Conservation (phyloP, 2,888 invertebrate genomes). For the Ectobius pallidus region DNA sequence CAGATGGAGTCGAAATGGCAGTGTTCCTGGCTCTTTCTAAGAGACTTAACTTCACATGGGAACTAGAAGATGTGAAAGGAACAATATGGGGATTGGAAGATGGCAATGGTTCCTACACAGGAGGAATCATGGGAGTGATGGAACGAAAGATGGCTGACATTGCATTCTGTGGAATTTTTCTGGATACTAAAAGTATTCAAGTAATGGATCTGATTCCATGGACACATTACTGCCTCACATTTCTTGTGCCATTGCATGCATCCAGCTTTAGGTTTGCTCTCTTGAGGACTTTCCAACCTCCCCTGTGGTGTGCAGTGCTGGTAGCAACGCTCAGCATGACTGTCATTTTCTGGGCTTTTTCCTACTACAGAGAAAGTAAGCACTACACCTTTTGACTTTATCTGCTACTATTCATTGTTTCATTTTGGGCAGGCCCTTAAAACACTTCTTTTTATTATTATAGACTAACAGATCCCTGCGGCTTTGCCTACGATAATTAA, state of each 20-base stretch:
- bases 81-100: not conserved
- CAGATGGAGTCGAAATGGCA: slow-evolving; percentile 12
- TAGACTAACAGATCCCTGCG: too few species aligned
- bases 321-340: not conserved
- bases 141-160: not conserved
- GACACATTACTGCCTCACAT: slow-evolving; percentile 2
- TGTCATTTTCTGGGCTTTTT: not conserved
- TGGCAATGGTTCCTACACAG: not conserved
- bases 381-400: too few species aligned
- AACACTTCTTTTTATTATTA: too few species aligned
- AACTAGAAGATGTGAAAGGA: not conserved
- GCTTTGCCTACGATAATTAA: too few species aligned
- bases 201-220: not conserved
- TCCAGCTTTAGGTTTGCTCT: not conserved
- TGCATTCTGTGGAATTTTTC: not conserved
- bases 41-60: slow-evolving; percentile 3
- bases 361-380: not conserved
- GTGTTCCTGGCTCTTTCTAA: not conserved
- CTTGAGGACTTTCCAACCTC: not conserved
- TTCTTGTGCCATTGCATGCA: not conserved
- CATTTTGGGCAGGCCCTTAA: too few species aligned
- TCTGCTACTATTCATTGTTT: too few species aligned
- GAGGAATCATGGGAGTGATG: not conserved
- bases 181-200: not conserved
- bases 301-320: not conserved